Evolutionary conservation across 2,797 vertebrate genomes (phyloP), one percentile per base, ranked within the genome.

Genomic region (Psittacula echo): DNA sequence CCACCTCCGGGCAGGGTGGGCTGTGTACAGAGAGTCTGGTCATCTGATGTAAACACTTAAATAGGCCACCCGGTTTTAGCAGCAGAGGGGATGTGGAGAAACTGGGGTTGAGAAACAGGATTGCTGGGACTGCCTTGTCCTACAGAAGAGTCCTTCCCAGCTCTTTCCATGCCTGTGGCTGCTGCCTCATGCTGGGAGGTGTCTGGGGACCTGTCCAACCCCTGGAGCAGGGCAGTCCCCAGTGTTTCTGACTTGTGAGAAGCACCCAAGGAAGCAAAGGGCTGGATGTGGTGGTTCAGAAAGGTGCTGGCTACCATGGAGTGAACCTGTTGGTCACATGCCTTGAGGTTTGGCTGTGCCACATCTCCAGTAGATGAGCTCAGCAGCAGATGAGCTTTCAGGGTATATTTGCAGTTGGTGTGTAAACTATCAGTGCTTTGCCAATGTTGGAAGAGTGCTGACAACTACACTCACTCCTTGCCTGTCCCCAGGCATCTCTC

Each of bases 251-350:
- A 7, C 51, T 26, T 30, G 7, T 7, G 65, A 66, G 65, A 34
- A 72, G 64, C 8, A 0, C 15, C 19, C 0, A 1, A 30, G 32
- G 3, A 5, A 5, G 21, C 1, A 1, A 71, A 5, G 70, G 54
- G 45, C 61, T 47, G 50, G 32, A n/a, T 0, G 1, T 58, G 17
- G 18, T 23, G 17, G 23, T 32, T 67, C 50, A 23, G 17, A 23
- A 42, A 53, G 51, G 56, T 32, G 14, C 24, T 0, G 0, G 50
- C 62, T 45, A 4, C 53, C 5, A 5, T 0, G 0, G 50, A 23
- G 47, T 0, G 4, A 70, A 32, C n/a, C 30, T 34, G 65, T n/a
- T 2, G 5, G 20, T 48, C 34, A 19, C 23, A 10, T 0, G 1
- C 15, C 27, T 15, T 11, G 7, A 13, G 41, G 7, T 44, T 11